Evolutionary conservation across 2,888 invertebrate genomes (phyloP).

Genomic region (Dioctria linearis): DNA sequence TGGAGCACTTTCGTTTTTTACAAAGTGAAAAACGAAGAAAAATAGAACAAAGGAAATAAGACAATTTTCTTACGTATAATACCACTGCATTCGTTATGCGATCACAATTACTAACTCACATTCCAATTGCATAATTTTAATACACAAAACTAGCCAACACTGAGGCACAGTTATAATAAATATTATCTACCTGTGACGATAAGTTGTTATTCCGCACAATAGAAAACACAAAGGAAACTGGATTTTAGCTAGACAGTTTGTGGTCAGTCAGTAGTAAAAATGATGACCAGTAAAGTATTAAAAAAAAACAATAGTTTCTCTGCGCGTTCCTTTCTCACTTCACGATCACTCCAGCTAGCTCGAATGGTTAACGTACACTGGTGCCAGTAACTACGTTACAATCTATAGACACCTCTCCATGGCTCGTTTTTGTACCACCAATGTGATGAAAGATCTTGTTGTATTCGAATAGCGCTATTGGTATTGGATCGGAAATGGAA

Average conservation of each 20-base stretch:
- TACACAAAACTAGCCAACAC: constrained; percentile 22
- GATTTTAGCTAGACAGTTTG: not conserved
- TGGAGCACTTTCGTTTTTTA: constrained; percentile 38
- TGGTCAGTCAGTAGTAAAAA: not conserved
- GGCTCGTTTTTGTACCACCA: constrained; percentile 31
- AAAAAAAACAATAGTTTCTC: constrained; percentile 1
- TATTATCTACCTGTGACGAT: constrained; percentile 1
- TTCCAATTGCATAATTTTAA: constrained; percentile 49
- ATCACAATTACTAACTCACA: constrained; percentile 36
- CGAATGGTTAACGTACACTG: constrained; percentile 17
- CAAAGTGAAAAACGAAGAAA: not conserved
- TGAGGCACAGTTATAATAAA: not conserved
- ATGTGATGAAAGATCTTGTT: constrained; percentile 31
- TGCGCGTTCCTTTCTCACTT: not conserved
- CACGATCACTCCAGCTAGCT: not conserved
- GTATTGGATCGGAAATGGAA: too few relatives aligned
- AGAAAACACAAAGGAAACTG: not conserved
- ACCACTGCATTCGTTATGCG: constrained; percentile 24
- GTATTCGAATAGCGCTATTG: not conserved
- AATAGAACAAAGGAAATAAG: not conserved
- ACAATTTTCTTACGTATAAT: not conserved
- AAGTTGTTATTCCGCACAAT: constrained; percentile 4
- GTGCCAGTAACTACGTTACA: not conserved
- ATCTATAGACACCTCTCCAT: not conserved
- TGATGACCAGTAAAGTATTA: not conserved